These are phyloP conservation scores for Ephialtes manifestator DNA, from an alignment of 2,888 invertebrate genomes.

Conservation along the genomic window DNA sequence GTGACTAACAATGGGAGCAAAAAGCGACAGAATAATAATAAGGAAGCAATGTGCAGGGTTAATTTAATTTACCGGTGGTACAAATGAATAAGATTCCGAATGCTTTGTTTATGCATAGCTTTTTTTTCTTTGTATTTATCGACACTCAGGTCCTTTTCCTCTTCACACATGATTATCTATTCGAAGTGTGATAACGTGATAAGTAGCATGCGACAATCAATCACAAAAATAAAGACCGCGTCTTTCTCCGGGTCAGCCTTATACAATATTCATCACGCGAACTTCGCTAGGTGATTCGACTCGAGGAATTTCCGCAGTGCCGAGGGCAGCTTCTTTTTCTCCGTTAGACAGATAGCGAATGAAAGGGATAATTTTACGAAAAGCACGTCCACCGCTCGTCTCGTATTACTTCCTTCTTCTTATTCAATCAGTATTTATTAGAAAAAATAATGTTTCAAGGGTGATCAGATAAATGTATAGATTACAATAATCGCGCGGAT, in stretches of 20 bases:
- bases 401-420: conserved; percentile 23
- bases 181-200: conserved; percentile 62
- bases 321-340: not conserved
- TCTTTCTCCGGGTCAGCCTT: conserved; percentile 55
- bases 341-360: not conserved
- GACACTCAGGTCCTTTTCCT: conserved; percentile 46
- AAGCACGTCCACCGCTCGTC: not conserved
- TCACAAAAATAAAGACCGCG: conserved; percentile 66
- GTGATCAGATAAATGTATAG: conserved; percentile 38
- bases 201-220: conserved; percentile 65
- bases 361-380: not conserved
- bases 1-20: no score
- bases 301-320: conserved; percentile 28
- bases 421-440: conserved; percentile 35
- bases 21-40: no score
- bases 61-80: not conserved
- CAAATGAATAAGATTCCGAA: conserved; percentile 13
- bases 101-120: conserved; percentile 49
- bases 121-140: conserved; percentile 62
- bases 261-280: conserved; percentile 55
- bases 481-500: conserved; percentile 30
- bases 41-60: no score
- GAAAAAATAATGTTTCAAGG: conserved; percentile 68
- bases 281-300: conserved; percentile 42
- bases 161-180: conserved; percentile 52